Percentiles rank a stretch among this genome's conserved stretches.
phyloP scores from a whole-genome alignment of 2,797 vertebrate species.

The Calcarius lapponicus region DNA sequence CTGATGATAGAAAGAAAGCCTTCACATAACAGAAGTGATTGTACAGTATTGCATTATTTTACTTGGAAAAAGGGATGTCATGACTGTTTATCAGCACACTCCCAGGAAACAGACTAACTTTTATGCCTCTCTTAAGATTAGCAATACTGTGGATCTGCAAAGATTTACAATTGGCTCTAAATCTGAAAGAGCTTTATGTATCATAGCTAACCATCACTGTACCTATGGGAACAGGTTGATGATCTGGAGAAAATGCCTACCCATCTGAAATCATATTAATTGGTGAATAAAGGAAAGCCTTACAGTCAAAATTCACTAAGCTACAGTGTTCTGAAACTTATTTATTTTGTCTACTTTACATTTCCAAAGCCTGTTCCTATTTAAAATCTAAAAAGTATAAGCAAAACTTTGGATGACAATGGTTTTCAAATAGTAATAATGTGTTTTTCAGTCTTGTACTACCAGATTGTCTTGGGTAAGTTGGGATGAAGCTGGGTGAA shows the following conservation, averaged over 20 bases:
- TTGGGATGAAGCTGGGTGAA: neutral
- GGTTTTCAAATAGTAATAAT: neutral
- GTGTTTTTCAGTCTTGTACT: neutral
- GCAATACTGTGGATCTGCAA: neutral
- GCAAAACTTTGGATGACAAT: neutral
- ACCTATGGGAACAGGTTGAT: neutral
- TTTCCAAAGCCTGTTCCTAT: neutral
- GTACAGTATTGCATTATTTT: neutral
- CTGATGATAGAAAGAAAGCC: neutral
- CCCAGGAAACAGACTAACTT: neutral
- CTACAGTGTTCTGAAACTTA: neutral
- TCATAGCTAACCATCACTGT: neutral
- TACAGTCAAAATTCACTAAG: neutral
- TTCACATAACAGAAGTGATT: neutral
- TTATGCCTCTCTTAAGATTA: neutral
- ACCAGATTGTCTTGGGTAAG: neutral
- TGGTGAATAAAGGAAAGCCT: neutral
- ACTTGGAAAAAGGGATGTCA: neutral
- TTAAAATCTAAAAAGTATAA: neutral
- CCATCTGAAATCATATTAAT: neutral
- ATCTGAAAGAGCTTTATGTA: neutral
- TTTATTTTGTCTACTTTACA: neutral
- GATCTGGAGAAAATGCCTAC: neutral
- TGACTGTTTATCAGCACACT: neutral
- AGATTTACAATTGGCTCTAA: neutral